Base-by-base conservation (phyloP, 1,140 invertebrate genomes). In the Drosophila erecta region DNA sequence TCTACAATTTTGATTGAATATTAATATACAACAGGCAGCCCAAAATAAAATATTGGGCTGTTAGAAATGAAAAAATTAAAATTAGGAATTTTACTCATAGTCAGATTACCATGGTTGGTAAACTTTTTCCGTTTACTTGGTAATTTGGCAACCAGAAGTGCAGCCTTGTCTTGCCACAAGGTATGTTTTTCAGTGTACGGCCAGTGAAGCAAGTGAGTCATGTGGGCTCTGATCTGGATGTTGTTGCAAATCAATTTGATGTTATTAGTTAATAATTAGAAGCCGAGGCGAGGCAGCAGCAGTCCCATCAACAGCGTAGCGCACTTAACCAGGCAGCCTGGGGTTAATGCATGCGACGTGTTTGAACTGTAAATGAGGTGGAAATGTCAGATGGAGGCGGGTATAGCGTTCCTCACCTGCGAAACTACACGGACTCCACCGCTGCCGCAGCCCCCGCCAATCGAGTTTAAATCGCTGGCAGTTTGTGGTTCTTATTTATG, bases 241-340 rank as follows among this genome's bases (percentile, higher is more conserved):
- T 84, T 84, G 83, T 89, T 89, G 84, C 84, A 89, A 89, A 89
- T 89, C 84, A 89, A 89, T 89, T 89, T 89, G 72, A 89, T 89
- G 79, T 89, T 89, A 89, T 89, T 89, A 89, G 84, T 89, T 89
- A 89, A 89, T 89, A 89, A 89, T 89, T 89, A 89, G 67, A 71
- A 70, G 66, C 79, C 73, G 51, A 66, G 71, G 70, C 57, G 58
- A 20, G 53, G 59, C 61, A 58, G 62, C 54, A 65, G 44, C 44
- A 57, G 49, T 71, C 57, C 55, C 69, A 59, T 61, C 79, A 72
- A 55, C 58, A 47, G 44, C 74, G 62, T 61, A 61, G 74, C 76
- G 72, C 79, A 79, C 79, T 89, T 83, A 87, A 79, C 84, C 84
- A 78, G 84, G 71, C 71, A 58, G 79, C 40, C 59, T 76, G 75